Conservation (phyloP, 2,888 invertebrate species). For the Megaustenia siamemsis region DNA sequence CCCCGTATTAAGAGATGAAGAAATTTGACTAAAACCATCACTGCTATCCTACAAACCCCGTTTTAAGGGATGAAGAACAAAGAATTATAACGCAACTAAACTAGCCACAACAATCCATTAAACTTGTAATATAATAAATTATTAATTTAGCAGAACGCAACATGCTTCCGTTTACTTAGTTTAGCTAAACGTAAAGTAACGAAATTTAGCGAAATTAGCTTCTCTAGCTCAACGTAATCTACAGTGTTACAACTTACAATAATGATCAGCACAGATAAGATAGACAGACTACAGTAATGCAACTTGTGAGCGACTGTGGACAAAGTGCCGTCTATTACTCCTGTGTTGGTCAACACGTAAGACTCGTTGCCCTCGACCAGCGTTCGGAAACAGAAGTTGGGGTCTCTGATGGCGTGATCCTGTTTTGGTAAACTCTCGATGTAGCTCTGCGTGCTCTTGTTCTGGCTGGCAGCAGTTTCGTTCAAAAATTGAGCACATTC, state of each 20-base stretch:
- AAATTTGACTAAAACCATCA: too few relatives aligned
- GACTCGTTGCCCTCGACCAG: neutral
- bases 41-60: too few relatives aligned
- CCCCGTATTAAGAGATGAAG: too few relatives aligned
- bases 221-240: too few relatives aligned
- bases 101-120: too few relatives aligned
- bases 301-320: slow-evolving; percentile 68
- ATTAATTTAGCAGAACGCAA: too few relatives aligned
- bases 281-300: slow-evolving; percentile 70
- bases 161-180: too few relatives aligned
- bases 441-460: neutral
- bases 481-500: slow-evolving; percentile 24
- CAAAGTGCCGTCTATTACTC: slow-evolving; percentile 58
- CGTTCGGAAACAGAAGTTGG: neutral
- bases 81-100: too few relatives aligned
- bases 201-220: too few relatives aligned
- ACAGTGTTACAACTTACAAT: slow-evolving; percentile 60
- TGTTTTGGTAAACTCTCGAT: neutral
- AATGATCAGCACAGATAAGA: slow-evolving; percentile 67
- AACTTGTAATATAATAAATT: too few relatives aligned
- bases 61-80: too few relatives aligned
- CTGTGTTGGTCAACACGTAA: slow-evolving; percentile 1
- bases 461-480: slow-evolving; percentile 25
- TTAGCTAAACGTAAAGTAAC: too few relatives aligned
- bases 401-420: neutral